Percentiles rank a stretch among this genome's conserved stretches.
These are phyloP conservation scores for Lasius fuliginosus DNA, from an alignment of 2,888 invertebrate genomes.

Conservation along the genomic window DNA sequence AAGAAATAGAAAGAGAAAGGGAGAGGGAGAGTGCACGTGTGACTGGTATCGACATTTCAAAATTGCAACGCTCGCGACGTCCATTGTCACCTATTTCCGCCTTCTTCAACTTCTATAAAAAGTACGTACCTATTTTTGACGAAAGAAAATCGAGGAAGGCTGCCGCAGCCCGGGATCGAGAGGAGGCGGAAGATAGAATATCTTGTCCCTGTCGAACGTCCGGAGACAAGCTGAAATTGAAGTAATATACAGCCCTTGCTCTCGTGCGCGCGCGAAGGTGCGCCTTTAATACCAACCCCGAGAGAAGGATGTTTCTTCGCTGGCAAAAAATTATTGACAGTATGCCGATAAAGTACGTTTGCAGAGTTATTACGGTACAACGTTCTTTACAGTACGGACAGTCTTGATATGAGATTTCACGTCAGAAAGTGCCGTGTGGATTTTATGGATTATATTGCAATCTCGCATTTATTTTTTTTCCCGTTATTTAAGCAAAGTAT, in stretches of 20 bases:
- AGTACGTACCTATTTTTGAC: constrained; percentile 65
- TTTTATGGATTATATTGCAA: background rate
- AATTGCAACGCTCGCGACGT: constrained; percentile 82
- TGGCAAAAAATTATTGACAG: constrained; percentile 69
- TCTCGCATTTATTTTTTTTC: constrained; percentile 1
- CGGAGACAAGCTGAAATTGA: constrained; percentile 66
- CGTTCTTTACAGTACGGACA: constrained; percentile 29
- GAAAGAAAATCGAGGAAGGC: constrained; percentile 68
- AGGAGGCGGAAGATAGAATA: constrained; percentile 45
- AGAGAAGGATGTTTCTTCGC: constrained; percentile 52
- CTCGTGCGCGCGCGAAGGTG: constrained; percentile 33
- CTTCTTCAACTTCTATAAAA: constrained; percentile 44
- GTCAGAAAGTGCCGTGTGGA: constrained; percentile 23
- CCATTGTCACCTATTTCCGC: constrained; percentile 79
- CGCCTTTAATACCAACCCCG: constrained; percentile 48
- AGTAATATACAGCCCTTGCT: constrained; percentile 53
- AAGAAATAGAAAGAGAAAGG: constrained; percentile 12
- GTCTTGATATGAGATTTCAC: constrained; percentile 38
- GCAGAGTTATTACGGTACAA: constrained; percentile 56
- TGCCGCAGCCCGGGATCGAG: constrained; percentile 49
- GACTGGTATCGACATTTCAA: constrained; percentile 84
- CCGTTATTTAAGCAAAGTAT: background rate
- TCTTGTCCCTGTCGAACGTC: constrained; percentile 56
- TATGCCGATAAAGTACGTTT: constrained; percentile 71
- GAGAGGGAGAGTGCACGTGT: constrained; percentile 50